phyloP scores from a whole-genome alignment of 1,140 invertebrate genomes.

The Listronotus oregonensis region DNA sequence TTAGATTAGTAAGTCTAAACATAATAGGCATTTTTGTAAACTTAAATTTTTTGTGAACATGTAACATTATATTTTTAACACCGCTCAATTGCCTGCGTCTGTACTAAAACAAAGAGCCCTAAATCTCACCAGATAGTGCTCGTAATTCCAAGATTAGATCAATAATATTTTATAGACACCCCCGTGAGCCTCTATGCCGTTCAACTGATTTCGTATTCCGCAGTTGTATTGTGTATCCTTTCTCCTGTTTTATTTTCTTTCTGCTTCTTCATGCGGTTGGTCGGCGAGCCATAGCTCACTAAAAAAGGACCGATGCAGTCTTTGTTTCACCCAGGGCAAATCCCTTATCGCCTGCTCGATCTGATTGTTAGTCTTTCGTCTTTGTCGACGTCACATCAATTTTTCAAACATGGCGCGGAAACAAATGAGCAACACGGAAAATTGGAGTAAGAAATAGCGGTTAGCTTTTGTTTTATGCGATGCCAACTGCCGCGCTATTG shows the following conservation, averaged over 20 bases:
- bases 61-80: too few relatives aligned
- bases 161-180: conserved; percentile 34
- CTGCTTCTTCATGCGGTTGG: conserved; percentile 47
- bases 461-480: conserved; percentile 57
- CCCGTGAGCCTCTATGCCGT: conserved; percentile 19
- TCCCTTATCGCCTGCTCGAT: conserved; percentile 46
- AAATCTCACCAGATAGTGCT: not conserved
- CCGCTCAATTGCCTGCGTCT: too few relatives aligned
- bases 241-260: conserved; percentile 46
- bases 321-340: conserved; percentile 32
- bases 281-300: conserved; percentile 47
- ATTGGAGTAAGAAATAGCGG: conserved; percentile 58
- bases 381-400: conserved; percentile 56
- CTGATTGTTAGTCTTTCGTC: conserved; percentile 54
- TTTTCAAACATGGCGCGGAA: conserved; percentile 56
- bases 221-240: conserved; percentile 44
- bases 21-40: too few relatives aligned
- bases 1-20: too few relatives aligned
- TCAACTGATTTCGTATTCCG: conserved; percentile 49
- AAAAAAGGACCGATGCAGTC: conserved; percentile 29
- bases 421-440: conserved; percentile 56
- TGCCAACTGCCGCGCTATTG: conserved; percentile 54
- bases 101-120: too few relatives aligned
- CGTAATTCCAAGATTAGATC: conserved; percentile 34
- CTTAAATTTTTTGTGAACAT: too few relatives aligned